Conservation (phyloP, 2,113 vertebrate genomes). For the Peromyscus maniculatus region DNA sequence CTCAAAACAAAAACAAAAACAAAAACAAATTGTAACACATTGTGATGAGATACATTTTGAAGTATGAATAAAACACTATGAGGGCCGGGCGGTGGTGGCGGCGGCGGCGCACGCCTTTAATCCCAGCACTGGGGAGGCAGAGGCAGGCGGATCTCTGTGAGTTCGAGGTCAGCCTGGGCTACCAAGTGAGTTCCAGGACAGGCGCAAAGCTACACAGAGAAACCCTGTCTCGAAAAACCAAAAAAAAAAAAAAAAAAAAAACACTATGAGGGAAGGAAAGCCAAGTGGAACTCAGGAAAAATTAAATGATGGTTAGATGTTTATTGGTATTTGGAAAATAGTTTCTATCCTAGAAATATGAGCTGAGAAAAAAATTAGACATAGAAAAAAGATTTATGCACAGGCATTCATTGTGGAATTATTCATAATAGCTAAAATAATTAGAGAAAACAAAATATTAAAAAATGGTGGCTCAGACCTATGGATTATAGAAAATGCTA, state of each 20-base stretch:
- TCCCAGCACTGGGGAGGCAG: too few species aligned
- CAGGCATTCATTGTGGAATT: neutral
- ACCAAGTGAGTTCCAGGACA: too few species aligned
- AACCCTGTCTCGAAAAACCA: too few species aligned
- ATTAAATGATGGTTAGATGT: neutral
- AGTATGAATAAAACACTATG: neutral
- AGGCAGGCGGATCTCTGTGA: too few species aligned
- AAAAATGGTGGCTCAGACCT: slow-evolving; percentile 17
- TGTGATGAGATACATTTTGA: slow-evolving; percentile 2
- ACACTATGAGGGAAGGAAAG: neutral
- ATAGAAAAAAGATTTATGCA: slow-evolving; percentile 11
- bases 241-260: too few species aligned
- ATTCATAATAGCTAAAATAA: neutral
- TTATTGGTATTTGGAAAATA: neutral
- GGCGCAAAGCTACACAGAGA: too few species aligned
- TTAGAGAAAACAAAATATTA: slow-evolving; percentile 30
- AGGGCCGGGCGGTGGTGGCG: too few species aligned
- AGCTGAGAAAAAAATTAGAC: neutral
- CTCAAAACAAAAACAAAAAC: neutral
- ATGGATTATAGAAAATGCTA: slow-evolving; percentile 24
- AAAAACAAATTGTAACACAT: neutral
- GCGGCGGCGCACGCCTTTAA: too few species aligned
- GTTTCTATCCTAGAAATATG: slow-evolving; percentile 17
- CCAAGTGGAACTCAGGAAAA: neutral
- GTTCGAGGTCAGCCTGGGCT: too few species aligned